Base-by-base conservation (phyloP, 1,140 invertebrate genomes). In the Saxidomus purpurata region DNA sequence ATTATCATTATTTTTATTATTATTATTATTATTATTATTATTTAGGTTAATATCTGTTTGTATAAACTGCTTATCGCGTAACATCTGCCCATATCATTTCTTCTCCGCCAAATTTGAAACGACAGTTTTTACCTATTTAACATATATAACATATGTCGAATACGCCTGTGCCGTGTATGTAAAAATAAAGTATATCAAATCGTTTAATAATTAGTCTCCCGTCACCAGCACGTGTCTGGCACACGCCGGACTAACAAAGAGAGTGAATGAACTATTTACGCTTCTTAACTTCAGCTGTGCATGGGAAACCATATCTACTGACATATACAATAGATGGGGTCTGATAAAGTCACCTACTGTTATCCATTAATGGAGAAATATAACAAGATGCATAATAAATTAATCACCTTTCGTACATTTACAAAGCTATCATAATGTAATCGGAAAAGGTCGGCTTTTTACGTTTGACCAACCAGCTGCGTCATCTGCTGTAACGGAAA, bases 111-210 rank as follows among this genome's bases (percentile, higher is more conserved):
- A 22, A 36, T 71, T 25, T 59, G n/a, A 19, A 19, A 59, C 25
- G 4, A 19, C 55, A 19, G 3, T n/a, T 25, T 25, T 36, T 40
- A 71, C 34, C 67, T 71, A 71, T 4, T 71, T 71, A 71, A 71
- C 38, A 71, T 71, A 71, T 34, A 71, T 63, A 71, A 71, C 67
- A 71, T 71, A 71, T 71, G 67, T 71, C 22, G 28, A n/a, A n/a
- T 71, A 38, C 34, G 34, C 25, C 11, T 71, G 34, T 71, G 28
- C 34, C 67, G 0, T 71, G 67, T 71, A 38, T 71, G 67, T 71
- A 71, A 71, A 59, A 28, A 6, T 59, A 22, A 59, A 38, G 17
- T 71, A 40, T 71, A 71, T 71, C 28, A 38, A 71, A 38, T 71
- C 8, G 34, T 36, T 71, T 71, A 2, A 19, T 71, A 71, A 71